Conservation (phyloP, 2,113 vertebrate genomes). For the Ceratotherium simum region DNA sequence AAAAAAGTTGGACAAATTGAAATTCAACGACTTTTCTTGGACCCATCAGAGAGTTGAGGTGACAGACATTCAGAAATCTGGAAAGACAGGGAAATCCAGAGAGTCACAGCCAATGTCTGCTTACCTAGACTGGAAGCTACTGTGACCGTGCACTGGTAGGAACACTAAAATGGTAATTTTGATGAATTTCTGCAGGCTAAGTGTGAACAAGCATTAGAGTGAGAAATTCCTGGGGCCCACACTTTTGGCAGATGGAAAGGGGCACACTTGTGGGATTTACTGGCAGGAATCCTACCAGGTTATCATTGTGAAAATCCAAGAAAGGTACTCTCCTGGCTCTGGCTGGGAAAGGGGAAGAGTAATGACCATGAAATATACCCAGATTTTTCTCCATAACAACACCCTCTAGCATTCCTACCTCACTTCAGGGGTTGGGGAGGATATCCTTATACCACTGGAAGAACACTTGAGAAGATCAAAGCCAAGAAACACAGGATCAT, state of each 20-base stretch:
- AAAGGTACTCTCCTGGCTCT: neutral
- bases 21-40: neutral
- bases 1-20: neutral
- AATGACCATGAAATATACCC: neutral
- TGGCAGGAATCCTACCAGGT: neutral
- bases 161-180: neutral
- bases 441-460: neutral
- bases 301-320: neutral
- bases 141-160: neutral
- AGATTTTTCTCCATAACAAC: neutral
- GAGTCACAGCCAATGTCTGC: neutral
- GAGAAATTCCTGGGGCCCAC: neutral
- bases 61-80: neutral
- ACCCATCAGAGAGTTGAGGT: neutral
- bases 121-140: neutral
- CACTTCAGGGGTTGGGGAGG: neutral
- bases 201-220: neutral
- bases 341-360: neutral
- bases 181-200: neutral
- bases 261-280: neutral
- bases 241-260: too few species aligned
- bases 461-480: neutral
- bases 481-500: neutral
- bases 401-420: neutral
- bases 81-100: neutral